Base-by-base conservation (phyloP, 2,797 vertebrate species). In the Oreortyx pictus region DNA sequence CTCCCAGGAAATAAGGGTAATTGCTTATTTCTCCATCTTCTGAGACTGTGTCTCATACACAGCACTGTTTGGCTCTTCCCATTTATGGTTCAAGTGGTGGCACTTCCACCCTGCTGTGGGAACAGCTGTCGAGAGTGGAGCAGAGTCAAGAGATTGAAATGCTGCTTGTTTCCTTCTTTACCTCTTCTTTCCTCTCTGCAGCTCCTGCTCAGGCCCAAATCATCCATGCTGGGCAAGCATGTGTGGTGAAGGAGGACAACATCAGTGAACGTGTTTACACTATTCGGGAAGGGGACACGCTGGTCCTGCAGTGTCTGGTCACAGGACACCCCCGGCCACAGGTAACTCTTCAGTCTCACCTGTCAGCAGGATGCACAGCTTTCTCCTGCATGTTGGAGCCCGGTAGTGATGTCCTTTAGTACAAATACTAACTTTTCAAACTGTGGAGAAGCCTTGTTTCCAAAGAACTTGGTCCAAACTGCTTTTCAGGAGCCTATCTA, bases 251-350 rank as follows among this genome's bases (percentile, higher is more conserved):
- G 94, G 99, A 99, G 93, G 99, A 99, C 96, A 99, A 99, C 97
- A 98, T 99, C 98, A 99, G 99, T 5, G 99, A 99, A 95, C 98
- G 99, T 0, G 99, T 99, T 96, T 99, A 99, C 97, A 99, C 99
- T 73, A 99, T 99, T 97, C 99, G 99, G 60, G 99, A 99, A 94
- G 99, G 99, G 52, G 98, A 99, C 97, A 99, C 98, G 0, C 96
- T 99, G 23, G 97, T 99, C 73, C 98, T 99, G 85, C 99, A 99
- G 96, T 99, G 99, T 93, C 98, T 99, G 68, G 98, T 99, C 81
- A 99, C 98, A 46, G 99, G 99, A 92, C 99, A 99, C 91, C 99
- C 99, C 39, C 98, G 98, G 64, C 99, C 99, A 92, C 99, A 99
- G 98, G 99, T 99, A 97, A 96, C 64, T 29, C 49, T 81, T 82